Percentiles rank a stretch among this genome's conserved stretches.
Conservation (phyloP, 2,888 invertebrate species). For the Apamea epomidion region DNA sequence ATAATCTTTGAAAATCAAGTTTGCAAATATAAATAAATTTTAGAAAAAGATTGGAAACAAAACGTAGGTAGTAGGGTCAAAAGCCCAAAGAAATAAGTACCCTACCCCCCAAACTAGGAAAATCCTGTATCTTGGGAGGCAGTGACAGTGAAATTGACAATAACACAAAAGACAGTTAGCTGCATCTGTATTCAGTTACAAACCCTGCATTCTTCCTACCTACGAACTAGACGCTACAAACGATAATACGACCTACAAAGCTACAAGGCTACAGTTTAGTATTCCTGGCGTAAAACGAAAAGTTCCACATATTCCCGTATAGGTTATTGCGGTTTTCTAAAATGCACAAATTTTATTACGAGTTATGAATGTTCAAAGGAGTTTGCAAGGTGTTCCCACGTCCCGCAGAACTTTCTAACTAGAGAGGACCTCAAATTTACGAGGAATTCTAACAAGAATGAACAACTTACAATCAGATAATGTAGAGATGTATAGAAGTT, state of each 20-base stretch:
- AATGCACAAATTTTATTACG: slow-evolving; percentile 64
- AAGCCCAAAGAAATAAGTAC: no score
- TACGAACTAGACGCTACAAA: slow-evolving; percentile 27
- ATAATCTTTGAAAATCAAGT: no score
- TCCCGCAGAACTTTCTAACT: slow-evolving; percentile 55
- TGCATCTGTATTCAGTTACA: slow-evolving; percentile 40
- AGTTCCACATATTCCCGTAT: slow-evolving; percentile 57
- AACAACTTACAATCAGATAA: slow-evolving; percentile 55
- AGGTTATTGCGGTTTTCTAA: slow-evolving; percentile 57
- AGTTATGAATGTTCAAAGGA: slow-evolving; percentile 65
- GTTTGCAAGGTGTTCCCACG: slow-evolving; percentile 50
- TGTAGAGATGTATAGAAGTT: slow-evolving; percentile 38
- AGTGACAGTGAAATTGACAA: slow-evolving; percentile 11
- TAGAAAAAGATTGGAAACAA: no score
- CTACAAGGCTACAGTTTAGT: slow-evolving; percentile 54
- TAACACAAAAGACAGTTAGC: slow-evolving; percentile 29
- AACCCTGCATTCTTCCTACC: slow-evolving; percentile 5
- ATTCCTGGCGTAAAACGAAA: slow-evolving; percentile 56
- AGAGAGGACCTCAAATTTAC: slow-evolving; percentile 47
- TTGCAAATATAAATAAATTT: no score
- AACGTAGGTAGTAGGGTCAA: no score
- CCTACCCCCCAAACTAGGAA: no score
- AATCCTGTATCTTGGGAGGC: no score
- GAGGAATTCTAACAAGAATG: slow-evolving; percentile 50
- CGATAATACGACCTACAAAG: slow-evolving; percentile 37